Evolutionary conservation across 1,140 invertebrate species (phyloP), one percentile per base, ranked within the genome.

Genomic region (Rhopalosiphum maidis): DNA sequence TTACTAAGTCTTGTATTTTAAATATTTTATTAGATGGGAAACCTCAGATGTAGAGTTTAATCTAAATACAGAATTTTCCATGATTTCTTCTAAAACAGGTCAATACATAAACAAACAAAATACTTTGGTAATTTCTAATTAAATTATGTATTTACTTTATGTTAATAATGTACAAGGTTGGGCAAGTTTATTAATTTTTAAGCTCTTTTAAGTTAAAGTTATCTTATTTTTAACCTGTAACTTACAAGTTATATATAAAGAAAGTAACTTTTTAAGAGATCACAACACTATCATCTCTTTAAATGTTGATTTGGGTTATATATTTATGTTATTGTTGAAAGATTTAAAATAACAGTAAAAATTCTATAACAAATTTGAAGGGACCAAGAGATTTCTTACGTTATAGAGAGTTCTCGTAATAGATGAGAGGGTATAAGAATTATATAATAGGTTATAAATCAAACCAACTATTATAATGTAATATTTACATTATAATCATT

Each of bases 11-110:
- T 60, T 43, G 37, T 60, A 4, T 60, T 90, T 3, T 60, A 18
- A 85, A 30, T 55, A 7, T 85, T 55, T 2, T 85, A 9, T 43
- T 55, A 93, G 91, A 86, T 86, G 91, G 91, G 91, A 93, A n/a
- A 85, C 46, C 0, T 93, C 91, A 25, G 91, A 93, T 15, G 4
- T 86, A 86, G 91, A 93, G 25, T n/a, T 11, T 35, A 77, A 91
- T 23, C 60, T 3, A 86, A n/a, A 48, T 25, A 7, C 55, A 11
- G n/a, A 91, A 46, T 77, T 93, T 37, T 1, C n/a, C 11, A 51
- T 83, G 77, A 86, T 8, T 86, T 43, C 48, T 30, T 43, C 48
- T 30, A 93, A 35, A 86, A 93, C 86, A 0, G 91, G 77, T 55
- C 91, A 55, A 41, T 51, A 22, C 85, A 54, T 92, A 18, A 54